phyloP scores from a whole-genome alignment of 2,888 invertebrate genomes.

The Apomyelois bistriatella region DNA sequence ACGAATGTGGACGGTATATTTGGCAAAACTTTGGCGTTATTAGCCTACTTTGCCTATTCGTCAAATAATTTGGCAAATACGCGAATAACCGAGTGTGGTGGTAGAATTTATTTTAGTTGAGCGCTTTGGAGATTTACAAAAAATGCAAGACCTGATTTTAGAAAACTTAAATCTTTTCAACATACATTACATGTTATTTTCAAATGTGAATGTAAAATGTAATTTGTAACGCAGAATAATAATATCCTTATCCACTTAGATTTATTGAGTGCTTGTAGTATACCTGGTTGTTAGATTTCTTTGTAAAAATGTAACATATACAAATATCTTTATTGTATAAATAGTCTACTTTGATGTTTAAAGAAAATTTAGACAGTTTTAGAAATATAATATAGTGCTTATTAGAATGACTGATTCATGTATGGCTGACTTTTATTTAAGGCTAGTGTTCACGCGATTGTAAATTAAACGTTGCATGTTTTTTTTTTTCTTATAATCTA shows the following conservation, averaged over 20 bases:
- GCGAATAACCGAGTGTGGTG: no score
- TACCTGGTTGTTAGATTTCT: constrained; percentile 37
- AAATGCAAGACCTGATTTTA: no score
- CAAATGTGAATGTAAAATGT: not conserved
- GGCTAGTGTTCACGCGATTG: not conserved
- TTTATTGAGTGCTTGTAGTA: constrained; percentile 35
- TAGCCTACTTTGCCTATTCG: no score
- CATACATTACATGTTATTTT: no score
- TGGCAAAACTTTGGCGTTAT: no score
- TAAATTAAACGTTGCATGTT: not conserved
- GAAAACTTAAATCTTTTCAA: no score
- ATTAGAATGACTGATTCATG: constrained; percentile 37
- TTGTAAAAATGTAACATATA: constrained; percentile 42
- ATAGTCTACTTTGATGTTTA: constrained; percentile 42
- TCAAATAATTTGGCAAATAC: no score
- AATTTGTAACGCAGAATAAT: not conserved
- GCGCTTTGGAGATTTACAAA: no score
- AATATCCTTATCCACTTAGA: no score
- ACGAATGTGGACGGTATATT: no score
- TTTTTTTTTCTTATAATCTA: not conserved
- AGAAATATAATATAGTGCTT: constrained; percentile 49
- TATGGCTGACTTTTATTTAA: constrained; percentile 23
- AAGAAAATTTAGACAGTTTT: constrained; percentile 44
- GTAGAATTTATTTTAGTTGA: no score
- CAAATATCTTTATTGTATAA: constrained; percentile 22